Conservation (phyloP, 2,797 vertebrate genomes). For the Alosa sapidissima region DNA sequence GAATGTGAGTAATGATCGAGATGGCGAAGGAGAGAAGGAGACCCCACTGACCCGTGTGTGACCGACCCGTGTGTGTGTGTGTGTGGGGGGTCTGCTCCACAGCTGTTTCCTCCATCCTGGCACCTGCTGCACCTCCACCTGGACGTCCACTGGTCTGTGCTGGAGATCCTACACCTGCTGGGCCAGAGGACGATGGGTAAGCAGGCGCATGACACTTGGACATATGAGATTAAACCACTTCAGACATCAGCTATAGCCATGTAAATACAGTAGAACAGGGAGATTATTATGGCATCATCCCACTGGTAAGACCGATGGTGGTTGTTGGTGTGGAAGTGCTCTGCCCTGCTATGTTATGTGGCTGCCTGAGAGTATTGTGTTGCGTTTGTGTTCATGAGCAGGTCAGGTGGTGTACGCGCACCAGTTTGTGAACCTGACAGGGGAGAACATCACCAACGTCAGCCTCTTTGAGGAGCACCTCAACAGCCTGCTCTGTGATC, state of each 20-base stretch:
- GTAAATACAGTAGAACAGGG: too few relatives aligned
- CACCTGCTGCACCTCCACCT: slow-evolving; percentile 93
- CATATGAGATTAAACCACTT: too few relatives aligned
- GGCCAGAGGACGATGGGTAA: slow-evolving; percentile 86
- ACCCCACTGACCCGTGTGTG: background rate
- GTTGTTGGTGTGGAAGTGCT: background rate
- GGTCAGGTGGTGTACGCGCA: slow-evolving; percentile 92
- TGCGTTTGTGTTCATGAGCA: slow-evolving; percentile 54
- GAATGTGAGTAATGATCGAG: too few relatives aligned
- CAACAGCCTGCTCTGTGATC: slow-evolving; percentile 84
- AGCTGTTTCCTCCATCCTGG: slow-evolving; percentile 94
- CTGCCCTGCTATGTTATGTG: background rate
- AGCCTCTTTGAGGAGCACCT: slow-evolving; percentile 93
- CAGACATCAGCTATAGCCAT: too few relatives aligned
- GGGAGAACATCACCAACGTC: slow-evolving; percentile 88
- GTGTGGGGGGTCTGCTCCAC: slow-evolving; percentile 42
- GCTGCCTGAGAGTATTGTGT: background rate
- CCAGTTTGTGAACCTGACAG: slow-evolving; percentile 87
- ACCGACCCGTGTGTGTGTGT: too few relatives aligned
- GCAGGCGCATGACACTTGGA: slow-evolving; percentile 13
- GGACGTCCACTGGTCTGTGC: slow-evolving; percentile 89
- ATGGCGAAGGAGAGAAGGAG: background rate
- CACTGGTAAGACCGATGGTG: too few relatives aligned
- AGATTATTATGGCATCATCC: too few relatives aligned
- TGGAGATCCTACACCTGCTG: slow-evolving; percentile 90